Evolutionary conservation across 2,113 vertebrate genomes (phyloP).

Genomic region (Azemiops feae): DNA sequence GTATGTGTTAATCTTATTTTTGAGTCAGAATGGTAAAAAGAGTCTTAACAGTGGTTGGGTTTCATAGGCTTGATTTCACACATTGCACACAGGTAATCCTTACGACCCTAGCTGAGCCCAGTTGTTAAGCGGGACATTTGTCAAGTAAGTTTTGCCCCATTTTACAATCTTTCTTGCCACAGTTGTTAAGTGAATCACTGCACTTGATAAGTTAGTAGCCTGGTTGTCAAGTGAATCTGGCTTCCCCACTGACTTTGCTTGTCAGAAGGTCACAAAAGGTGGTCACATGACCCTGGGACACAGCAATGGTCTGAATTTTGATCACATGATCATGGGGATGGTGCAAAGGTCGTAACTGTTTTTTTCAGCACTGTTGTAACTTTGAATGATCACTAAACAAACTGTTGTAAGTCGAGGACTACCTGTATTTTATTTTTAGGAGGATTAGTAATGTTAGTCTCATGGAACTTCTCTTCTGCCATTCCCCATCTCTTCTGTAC

Average conservation of each 20-base stretch:
- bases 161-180: background rate
- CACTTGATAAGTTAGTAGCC: background rate
- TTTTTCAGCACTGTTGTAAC: background rate
- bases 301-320: background rate
- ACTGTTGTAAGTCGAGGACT: background rate
- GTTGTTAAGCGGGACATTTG: background rate
- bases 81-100: background rate
- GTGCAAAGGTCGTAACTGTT: background rate
- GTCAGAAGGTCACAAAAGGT: background rate
- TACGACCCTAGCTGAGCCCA: background rate
- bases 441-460: background rate
- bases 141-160: background rate
- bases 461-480: background rate
- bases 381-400: background rate
- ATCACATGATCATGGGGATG: background rate
- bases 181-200: background rate
- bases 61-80: background rate
- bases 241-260: background rate
- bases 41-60: background rate
- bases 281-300: background rate
- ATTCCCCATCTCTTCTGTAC: background rate
- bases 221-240: background rate
- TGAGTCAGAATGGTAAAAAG: background rate
- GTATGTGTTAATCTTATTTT: background rate
- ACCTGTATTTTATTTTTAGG: background rate